A percentile compares a stretch with the other conserved stretches of the same genome.
These are phyloP conservation scores for Echinometra lucunter DNA, from an alignment of 53 echinoderm and acorn worm species.

Conservation along the genomic window DNA sequence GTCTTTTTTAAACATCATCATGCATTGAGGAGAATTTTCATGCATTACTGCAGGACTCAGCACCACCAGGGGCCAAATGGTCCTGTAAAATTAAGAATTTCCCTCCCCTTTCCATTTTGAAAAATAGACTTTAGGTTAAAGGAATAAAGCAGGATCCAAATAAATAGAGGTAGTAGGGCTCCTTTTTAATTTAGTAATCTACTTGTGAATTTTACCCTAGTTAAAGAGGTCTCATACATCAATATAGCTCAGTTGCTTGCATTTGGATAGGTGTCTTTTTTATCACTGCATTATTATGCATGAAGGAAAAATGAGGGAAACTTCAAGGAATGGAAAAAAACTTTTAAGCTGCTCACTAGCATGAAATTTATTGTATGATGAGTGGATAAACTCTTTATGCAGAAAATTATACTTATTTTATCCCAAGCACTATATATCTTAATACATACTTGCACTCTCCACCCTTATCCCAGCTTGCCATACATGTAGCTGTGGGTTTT, in stretches of 20 bases:
- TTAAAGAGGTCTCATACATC: background rate
- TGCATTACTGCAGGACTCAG: background rate
- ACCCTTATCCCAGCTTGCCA: background rate
- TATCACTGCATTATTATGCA: background rate
- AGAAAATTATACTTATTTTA: background rate
- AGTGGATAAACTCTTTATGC: background rate
- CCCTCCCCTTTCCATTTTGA: background rate
- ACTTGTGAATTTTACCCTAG: background rate
- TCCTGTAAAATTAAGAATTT: background rate
- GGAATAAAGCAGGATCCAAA: background rate
- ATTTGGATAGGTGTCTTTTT: background rate
- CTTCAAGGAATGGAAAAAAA: background rate
- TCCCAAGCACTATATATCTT: background rate
- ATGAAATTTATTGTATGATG: background rate
- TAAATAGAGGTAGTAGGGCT: too few species aligned
- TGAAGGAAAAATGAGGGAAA: too few species aligned
- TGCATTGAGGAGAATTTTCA: background rate
- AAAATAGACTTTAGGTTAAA: background rate
- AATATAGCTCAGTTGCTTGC: background rate
- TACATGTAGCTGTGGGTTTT: too few species aligned
- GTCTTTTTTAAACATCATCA: background rate
- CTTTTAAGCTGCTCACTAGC: background rate
- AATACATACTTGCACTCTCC: background rate
- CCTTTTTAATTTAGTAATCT: too few species aligned
- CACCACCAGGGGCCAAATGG: too few species aligned